Conservation (phyloP, 2,113 vertebrate genomes). For the Hystrix cristata region DNA sequence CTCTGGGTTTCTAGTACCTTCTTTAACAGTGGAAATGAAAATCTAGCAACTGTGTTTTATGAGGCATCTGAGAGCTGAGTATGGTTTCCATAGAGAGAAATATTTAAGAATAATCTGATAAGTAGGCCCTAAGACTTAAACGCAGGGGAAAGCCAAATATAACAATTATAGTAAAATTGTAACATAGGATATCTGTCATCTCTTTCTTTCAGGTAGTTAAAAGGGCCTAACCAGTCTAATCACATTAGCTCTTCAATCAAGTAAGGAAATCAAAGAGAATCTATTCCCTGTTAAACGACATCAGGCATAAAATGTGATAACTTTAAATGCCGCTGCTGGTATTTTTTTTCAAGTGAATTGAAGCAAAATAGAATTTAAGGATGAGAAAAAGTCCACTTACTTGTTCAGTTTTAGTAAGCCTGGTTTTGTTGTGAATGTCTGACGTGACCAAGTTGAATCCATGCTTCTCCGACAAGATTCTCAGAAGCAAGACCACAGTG, state of each 20-base stretch:
- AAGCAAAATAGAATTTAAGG: slow-evolving; percentile 1
- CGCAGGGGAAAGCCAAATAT: slow-evolving; percentile 45
- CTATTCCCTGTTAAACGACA: background rate
- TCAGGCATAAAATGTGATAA: background rate
- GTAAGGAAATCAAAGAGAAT: slow-evolving; percentile 6
- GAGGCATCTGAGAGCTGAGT: background rate
- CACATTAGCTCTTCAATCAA: background rate
- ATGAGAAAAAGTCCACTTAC: slow-evolving; percentile 83
- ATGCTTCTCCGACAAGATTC: slow-evolving; percentile 96
- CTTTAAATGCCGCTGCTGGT: background rate
- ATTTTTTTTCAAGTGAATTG: background rate
- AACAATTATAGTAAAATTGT: slow-evolving; percentile 31
- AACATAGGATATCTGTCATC: background rate
- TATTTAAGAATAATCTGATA: background rate
- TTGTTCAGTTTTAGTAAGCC: slow-evolving; percentile 98
- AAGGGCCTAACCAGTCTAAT: background rate
- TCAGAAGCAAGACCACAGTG: slow-evolving; percentile 97
- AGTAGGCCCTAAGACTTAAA: background rate
- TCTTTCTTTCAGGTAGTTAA: background rate
- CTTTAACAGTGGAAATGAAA: background rate
- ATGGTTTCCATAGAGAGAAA: background rate
- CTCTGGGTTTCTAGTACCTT: background rate
- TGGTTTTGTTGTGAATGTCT: slow-evolving; percentile 99
- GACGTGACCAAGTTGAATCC: slow-evolving; percentile 97
- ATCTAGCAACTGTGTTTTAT: background rate